Conservation (phyloP, 53 echinoderm and acorn worm species). For the Arbacia lixula region DNA sequence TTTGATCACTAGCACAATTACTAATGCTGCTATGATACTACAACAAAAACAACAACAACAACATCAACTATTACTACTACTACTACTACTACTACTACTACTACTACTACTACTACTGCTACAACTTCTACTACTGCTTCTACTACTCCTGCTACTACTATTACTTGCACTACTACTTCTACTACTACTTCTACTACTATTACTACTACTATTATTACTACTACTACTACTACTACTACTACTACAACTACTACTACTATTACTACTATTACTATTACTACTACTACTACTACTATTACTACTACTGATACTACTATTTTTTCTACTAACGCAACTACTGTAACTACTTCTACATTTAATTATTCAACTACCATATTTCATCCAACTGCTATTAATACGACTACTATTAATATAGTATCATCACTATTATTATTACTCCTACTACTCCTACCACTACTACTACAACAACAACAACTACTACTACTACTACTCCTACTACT, state of each 20-base stretch:
- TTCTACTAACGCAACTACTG: constrained; percentile 1
- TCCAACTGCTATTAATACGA: not conserved
- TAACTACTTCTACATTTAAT: not conserved
- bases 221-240: constrained; percentile 11
- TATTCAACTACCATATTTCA: not conserved
- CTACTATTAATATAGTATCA: not conserved
- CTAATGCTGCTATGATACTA: not conserved
- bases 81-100: constrained; percentile 26
- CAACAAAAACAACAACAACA: not conserved
- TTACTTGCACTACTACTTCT: constrained; percentile 38
- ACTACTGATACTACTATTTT: constrained; percentile 3
- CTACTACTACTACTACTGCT: not conserved
- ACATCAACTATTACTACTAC: constrained; percentile 1
- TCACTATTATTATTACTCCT: too few relatives aligned
- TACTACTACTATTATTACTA: constrained; percentile 12
- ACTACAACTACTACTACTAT: constrained; percentile 9
- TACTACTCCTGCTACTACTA: constrained; percentile 50
- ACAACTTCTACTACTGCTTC: constrained; percentile 10
- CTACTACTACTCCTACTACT: not conserved
- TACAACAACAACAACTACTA: not conserved
- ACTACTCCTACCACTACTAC: too few relatives aligned
- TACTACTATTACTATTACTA: constrained; percentile 20
- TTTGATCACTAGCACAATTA: constrained; percentile 13
- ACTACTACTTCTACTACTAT: constrained; percentile 15
- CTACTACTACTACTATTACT: not conserved